phyloP scores from a whole-genome alignment of 2,888 invertebrate genomes.

The Bugulina stolonifera region DNA sequence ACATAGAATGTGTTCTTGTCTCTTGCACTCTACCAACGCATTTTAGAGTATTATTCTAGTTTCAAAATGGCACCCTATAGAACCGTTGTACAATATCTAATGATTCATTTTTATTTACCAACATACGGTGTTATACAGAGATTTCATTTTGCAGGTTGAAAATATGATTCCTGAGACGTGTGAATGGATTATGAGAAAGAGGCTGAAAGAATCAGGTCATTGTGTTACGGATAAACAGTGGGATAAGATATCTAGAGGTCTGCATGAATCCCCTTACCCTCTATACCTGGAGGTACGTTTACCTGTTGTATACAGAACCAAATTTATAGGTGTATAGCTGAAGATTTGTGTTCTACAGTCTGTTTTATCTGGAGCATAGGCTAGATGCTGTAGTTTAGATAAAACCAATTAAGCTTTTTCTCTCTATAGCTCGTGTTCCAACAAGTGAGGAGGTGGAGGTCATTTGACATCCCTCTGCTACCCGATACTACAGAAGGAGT shows the following conservation, averaged over 20 bases:
- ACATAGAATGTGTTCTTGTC: too few relatives aligned
- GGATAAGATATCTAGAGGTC: not conserved
- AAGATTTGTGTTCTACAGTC: too few relatives aligned
- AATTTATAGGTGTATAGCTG: too few relatives aligned
- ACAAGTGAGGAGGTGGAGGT: not conserved
- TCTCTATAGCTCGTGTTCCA: constrained; percentile 13
- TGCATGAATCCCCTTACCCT: constrained; percentile 22
- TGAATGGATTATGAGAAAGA: constrained; percentile 4
- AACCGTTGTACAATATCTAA: too few relatives aligned
- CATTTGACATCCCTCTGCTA: not conserved
- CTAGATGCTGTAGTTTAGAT: too few relatives aligned
- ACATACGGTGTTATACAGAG: too few relatives aligned
- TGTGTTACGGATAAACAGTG: constrained; percentile 6
- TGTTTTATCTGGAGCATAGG: too few relatives aligned
- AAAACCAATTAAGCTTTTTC: too few relatives aligned
- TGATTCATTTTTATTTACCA: too few relatives aligned
- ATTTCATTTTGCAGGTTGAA: not conserved
- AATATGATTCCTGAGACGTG: constrained; percentile 26
- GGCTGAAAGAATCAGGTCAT: not conserved
- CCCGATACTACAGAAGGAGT: not conserved
- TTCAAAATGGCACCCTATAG: too few relatives aligned
- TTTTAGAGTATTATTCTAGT: too few relatives aligned
- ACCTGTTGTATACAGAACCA: not conserved
- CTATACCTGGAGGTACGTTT: constrained; percentile 2
- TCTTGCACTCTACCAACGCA: too few relatives aligned